Evolutionary conservation across 2,888 invertebrate species (phyloP), one percentile per base, ranked within the genome.

Genomic region (Plagodis pulveraria): DNA sequence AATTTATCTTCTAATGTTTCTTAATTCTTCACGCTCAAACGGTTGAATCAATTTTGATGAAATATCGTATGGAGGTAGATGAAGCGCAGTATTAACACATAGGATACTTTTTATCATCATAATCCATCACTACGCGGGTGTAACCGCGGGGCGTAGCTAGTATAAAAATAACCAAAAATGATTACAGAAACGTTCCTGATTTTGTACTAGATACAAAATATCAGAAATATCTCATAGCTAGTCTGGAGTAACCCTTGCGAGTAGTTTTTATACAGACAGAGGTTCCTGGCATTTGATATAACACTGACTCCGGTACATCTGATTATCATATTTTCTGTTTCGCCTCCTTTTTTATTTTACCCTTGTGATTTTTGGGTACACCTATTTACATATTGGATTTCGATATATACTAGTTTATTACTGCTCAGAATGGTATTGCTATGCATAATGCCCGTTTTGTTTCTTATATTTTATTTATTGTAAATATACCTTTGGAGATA

Each of bases 321-420:
- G 84, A 88, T 89, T 91, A 90, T 82, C 89, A 89, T 89, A 89
- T 85, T 87, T 86, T 88, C 87, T 85, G 80, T 84, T 81, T 81
- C 76, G 67, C 63, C 71, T 73, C 65, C 75, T 70, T 73, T 77
- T 89, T 89, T 89, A 89, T 90, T 85, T 86, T 80, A 73, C 91
- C 86, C 89, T 80, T 78, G 89, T 81, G 90, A 86, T 88, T 87
- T 82, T 74, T 78, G 77, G 80, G 81, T 80, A 76, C 67, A 69
- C 69, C 71, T 74, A 88, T 91, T 90, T 90, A 80, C 86, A 89
- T 91, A 90, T 89, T 82, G 90, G 83, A 88, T 90, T 87, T 70
- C 84, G 83, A 89, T 91, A 85, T 85, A 84, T 80, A 80, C 74
- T 83, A 87, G 87, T 89, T 87, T 90, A 89, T 89, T 83, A 83